These are phyloP conservation scores for Tachina fera DNA, from an alignment of 2,888 invertebrate species.

Conservation along the genomic window DNA sequence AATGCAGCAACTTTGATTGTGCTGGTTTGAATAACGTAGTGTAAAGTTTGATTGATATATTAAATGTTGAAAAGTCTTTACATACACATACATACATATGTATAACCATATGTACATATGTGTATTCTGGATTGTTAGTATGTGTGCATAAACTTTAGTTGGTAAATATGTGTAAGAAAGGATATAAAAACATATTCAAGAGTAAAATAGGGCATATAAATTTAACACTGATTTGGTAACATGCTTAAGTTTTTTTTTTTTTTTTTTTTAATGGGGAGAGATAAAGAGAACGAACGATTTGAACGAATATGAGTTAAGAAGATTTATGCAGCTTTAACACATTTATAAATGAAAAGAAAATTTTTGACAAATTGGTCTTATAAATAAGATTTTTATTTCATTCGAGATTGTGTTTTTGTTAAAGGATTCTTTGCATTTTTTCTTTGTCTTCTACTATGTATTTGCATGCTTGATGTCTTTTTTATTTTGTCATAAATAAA, in stretches of 20 bases:
- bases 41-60: constrained; percentile 58
- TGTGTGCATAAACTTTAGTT: neutral
- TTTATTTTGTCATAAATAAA: constrained; percentile 25
- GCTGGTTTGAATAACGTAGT: constrained; percentile 4
- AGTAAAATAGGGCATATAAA: constrained; percentile 57
- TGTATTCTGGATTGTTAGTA: neutral
- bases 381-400: constrained; percentile 54
- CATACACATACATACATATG: neutral
- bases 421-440: constrained; percentile 26
- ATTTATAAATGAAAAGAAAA: constrained; percentile 62
- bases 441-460: neutral
- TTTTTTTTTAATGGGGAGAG: too few species aligned
- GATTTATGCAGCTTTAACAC: constrained; percentile 71
- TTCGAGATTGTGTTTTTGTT: constrained; percentile 26
- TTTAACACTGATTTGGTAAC: constrained; percentile 56
- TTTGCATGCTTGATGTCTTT: constrained; percentile 17
- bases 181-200: constrained; percentile 21
- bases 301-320: constrained; percentile 32
- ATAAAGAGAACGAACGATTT: constrained; percentile 40
- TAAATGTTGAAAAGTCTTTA: constrained; percentile 52
- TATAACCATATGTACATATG: neutral
- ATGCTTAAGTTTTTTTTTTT: constrained; percentile 58
- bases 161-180: constrained; percentile 19
- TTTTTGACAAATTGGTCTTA: constrained; percentile 70
- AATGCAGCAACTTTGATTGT: neutral